Base-by-base conservation (phyloP, 2,888 invertebrate species). In the Nomada fucata region DNA sequence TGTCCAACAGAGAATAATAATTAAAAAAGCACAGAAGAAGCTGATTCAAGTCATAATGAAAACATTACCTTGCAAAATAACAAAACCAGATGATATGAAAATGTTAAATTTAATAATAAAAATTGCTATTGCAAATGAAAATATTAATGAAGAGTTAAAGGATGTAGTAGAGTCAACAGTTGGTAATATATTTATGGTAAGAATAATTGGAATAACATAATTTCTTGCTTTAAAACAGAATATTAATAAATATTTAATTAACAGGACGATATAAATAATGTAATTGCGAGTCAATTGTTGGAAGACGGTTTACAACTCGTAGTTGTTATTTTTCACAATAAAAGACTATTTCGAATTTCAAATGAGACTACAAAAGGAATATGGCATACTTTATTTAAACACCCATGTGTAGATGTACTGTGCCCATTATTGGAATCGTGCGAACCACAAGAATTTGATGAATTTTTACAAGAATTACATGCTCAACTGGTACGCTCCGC, bases 1-100 rank as follows among this genome's bases (percentile, higher is more conserved):
- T 23, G 47, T 42, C 4, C 81, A 91, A 11, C 86, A 89, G 55
- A 92, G 88, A 76, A 42, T 23, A 26, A 71, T 74, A 42, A 79
- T 92, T 5, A 89, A 81, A 47, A 91, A 91, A 76, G 88, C 90
- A 29, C 88, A 89, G 64, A 80, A 80, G n/a, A 91, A 87, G 80
- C 84, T 92, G 53, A 82, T 76, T 13, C 87, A 86, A 78, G 86
- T 70, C 36, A 82, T 92, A 59, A 71, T 90, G n/a, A 83, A 82
- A 20, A 52, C 57, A 10, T 57, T 90, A 23, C 74, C 88, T 26
- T 64, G 77, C 23, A 71, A 88, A 36, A 76, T 89, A 13, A 87
- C 73, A 3, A 79, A 85, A 77, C 10, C 84, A n/a, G 64, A 78
- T 20, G 88, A 91, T 64, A 69, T 92, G n/a, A 88, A 87, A 77